A percentile compares a stretch with the other conserved stretches of the same genome.
Evolutionary conservation across 2,797 vertebrate genomes (phyloP).

Genomic region (Gouania willdenowi): DNA sequence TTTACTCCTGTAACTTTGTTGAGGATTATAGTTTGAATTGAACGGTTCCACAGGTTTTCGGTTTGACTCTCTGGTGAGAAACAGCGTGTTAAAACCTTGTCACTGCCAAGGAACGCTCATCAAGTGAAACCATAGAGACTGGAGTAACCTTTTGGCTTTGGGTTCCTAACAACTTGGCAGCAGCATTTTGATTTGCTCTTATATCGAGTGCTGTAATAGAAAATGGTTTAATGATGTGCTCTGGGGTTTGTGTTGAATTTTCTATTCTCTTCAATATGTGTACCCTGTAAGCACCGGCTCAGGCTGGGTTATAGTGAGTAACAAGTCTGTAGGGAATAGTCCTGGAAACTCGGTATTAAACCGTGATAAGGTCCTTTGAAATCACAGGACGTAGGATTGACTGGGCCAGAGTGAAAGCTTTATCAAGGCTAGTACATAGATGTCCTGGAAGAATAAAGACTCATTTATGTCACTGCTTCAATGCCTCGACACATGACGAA

Average conservation of each 20-base stretch:
- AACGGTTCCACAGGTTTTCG: conserved; percentile 15
- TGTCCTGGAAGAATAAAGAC: no score
- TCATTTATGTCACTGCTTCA: no score
- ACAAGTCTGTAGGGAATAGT: conserved; percentile 44
- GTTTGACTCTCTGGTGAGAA: conserved; percentile 14
- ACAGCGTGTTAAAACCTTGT: conserved; percentile 19
- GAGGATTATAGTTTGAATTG: conserved; percentile 6
- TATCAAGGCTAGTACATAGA: no score
- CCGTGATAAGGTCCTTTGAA: conserved; percentile 31
- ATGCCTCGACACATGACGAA: no score
- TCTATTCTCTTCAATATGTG: conserved; percentile 57
- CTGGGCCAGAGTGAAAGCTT: conserved; percentile 19
- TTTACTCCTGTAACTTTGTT: no score
- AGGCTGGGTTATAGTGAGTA: conserved; percentile 50
- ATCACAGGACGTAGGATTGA: conserved; percentile 11
- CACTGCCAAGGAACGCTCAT: conserved; percentile 3
- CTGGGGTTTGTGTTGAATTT: conserved; percentile 53
- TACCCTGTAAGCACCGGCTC: conserved; percentile 23
- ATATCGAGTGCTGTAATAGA: conserved; percentile 35
- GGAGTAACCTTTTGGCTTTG: conserved; percentile 5
- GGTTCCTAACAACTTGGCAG: conserved; percentile 37
- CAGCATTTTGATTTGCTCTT: conserved; percentile 36
- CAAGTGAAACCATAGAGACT: conserved; percentile 41
- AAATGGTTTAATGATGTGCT: conserved; percentile 60
- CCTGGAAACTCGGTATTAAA: conserved; percentile 50